These are phyloP conservation scores for Ptycholaimellus sp. DNA, from an alignment of 2,888 invertebrate species.

Conservation along the genomic window DNA sequence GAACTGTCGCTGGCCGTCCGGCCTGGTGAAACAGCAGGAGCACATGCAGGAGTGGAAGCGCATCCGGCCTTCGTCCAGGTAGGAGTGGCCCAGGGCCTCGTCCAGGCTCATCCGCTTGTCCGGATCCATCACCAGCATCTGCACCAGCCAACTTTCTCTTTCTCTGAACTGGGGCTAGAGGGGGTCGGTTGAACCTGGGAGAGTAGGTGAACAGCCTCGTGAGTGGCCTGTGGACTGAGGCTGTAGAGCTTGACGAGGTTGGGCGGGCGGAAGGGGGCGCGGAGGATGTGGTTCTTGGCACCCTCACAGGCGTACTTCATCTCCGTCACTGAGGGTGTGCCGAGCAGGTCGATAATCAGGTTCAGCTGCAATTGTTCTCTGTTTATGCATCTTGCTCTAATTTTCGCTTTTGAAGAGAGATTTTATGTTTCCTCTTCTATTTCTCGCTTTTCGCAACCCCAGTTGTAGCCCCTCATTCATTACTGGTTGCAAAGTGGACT, in stretches of 20 bases:
- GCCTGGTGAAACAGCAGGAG: conserved; percentile 49
- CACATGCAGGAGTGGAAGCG: conserved; percentile 99
- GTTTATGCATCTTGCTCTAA: no score
- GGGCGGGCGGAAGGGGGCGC: conserved; percentile 61
- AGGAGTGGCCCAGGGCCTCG: conserved; percentile 84
- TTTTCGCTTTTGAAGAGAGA: no score
- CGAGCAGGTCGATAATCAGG: conserved; percentile 81
- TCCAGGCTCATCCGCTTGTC: conserved; percentile 53
- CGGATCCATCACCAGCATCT: conserved; percentile 95
- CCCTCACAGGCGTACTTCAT: conserved; percentile 92
- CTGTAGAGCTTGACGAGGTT: conserved; percentile 43
- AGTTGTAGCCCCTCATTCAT: no score
- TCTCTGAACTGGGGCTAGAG: no score
- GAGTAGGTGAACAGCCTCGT: conserved; percentile 87
- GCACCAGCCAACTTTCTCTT: no score
- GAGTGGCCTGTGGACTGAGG: conserved; percentile 70
- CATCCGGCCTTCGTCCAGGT: conserved; percentile 84
- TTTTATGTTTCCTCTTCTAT: no score
- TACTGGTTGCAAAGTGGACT: no score
- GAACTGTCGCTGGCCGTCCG: conserved; percentile 6
- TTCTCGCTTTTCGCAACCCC: no score
- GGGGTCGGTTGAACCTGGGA: no score
- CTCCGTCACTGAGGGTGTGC: conserved; percentile 78
- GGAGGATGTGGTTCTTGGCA: conserved; percentile 66
- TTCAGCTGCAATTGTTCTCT: conserved; percentile 69